Conservation (phyloP, 2,797 vertebrate species). For the Salmo trutta region DNA sequence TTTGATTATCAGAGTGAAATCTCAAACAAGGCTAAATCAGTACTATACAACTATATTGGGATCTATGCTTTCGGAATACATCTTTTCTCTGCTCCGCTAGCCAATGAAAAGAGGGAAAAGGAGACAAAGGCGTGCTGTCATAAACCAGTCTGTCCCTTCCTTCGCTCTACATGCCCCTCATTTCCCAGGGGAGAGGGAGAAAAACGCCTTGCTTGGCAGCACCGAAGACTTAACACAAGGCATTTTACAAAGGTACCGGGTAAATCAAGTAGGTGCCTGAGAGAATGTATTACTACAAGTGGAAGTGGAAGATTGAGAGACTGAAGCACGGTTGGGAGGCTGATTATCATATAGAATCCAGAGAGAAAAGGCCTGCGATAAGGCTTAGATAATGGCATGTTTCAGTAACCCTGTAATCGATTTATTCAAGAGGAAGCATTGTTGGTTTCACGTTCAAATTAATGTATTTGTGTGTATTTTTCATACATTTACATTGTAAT, state of each 20-base stretch:
- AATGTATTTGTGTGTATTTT: background rate
- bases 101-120: background rate
- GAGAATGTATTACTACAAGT: constrained; percentile 28
- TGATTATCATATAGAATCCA: too few species aligned
- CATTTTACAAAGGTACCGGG: constrained; percentile 31
- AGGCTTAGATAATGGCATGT: constrained; percentile 26
- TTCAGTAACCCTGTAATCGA: constrained; percentile 46
- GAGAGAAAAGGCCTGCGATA: background rate
- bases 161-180: constrained; percentile 26
- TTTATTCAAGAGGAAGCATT: background rate
- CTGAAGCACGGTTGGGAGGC: too few species aligned
- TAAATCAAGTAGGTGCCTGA: constrained; percentile 32
- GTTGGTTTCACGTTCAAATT: background rate
- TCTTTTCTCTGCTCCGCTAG: background rate
- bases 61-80: background rate
- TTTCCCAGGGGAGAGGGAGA: constrained; percentile 19
- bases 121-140: constrained; percentile 20
- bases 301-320: background rate
- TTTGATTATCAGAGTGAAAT: constrained; percentile 18
- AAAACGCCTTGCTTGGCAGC: constrained; percentile 10
- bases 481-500: background rate
- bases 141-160: constrained; percentile 38
- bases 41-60: constrained; percentile 13
- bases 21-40: constrained; percentile 15
- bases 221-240: constrained; percentile 29